Conservation (phyloP, 1,140 invertebrate species). For the Platorchestia sp. region DNA sequence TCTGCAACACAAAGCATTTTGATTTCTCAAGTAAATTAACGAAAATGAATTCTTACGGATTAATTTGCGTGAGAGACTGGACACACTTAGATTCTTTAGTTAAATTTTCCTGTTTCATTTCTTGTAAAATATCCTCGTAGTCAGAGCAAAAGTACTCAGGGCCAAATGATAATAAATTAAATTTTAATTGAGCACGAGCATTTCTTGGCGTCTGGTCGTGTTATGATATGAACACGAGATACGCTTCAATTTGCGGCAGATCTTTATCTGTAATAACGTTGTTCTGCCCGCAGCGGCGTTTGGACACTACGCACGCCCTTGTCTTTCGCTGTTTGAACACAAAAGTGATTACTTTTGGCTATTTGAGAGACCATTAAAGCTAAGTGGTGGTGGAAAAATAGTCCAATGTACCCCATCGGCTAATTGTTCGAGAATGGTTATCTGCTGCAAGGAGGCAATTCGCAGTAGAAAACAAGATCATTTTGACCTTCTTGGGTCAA, state of each 20-base stretch:
- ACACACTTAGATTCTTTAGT: neutral
- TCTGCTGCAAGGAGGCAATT: neutral
- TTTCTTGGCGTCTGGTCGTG: neutral
- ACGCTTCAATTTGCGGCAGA: neutral
- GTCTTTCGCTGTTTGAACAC: neutral
- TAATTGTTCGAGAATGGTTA: neutral
- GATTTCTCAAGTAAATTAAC: neutral
- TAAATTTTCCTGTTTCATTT: neutral
- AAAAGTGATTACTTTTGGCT: neutral
- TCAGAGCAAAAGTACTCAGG: neutral
- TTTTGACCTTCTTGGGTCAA: neutral
- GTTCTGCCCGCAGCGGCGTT: neutral
- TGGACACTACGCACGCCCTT: neutral
- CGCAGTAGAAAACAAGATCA: neutral
- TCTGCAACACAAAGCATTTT: neutral
- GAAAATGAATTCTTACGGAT: neutral
- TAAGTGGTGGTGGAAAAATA: neutral
- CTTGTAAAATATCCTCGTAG: neutral
- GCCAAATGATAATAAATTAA: neutral
- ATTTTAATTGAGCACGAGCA: neutral
- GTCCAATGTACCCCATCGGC: neutral
- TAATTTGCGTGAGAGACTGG: neutral
- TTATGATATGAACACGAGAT: conserved; percentile 9
- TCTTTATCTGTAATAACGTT: neutral
- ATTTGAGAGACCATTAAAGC: neutral